Evolutionary conservation across 2,113 vertebrate genomes (phyloP), one percentile per base, ranked within the genome.

Genomic region (Tragelaphus buxtoni): DNA sequence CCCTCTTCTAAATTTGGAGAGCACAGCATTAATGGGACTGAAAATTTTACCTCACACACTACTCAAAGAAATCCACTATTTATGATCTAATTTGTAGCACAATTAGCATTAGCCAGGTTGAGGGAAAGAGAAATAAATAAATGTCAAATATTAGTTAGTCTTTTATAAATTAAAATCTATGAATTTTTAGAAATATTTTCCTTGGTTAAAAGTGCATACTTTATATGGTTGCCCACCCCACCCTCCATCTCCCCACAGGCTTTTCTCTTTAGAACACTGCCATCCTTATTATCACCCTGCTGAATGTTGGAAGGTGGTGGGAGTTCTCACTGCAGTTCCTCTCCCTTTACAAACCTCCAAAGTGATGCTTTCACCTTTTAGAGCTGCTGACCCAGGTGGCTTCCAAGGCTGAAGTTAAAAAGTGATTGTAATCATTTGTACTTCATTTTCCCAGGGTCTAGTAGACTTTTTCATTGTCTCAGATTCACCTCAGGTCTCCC

Each of bases 81-180:
- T 89, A 39, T 65, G 28, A 76, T 42, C 22, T 53, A n/a, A 4
- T 35, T 10, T 69, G 51, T 2, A 88, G 11, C 30, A 86, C 9
- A 74, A 42, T 10, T 9, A 2, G 30, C 20, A 42, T 28, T 11
- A 90, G 24, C 12, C 39, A 65, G 12, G 2, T 87, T 90, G 30
- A 81, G 32, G 7, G 4, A 82, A 92, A 93, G 72, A 51, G 79
- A 56, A 61, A 56, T 16, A 49, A 4, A 3, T 42, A 69, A 74
- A 77, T 45, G 3, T 20, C 6, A 39, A 90, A 12, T 72, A 65
- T n/a, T 9, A 13, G 4, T 76, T 60, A 32, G 30, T 3, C 17
- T 80, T 85, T 89, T n/a, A 20, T 93, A 81, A 51, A 18, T 69
- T 82, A 61, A 69, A 93, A 35, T 60, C 9, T 7, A 47, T 76